Evolutionary conservation across 2,113 vertebrate species (phyloP).

Genomic region (Psettodes erumei): DNA sequence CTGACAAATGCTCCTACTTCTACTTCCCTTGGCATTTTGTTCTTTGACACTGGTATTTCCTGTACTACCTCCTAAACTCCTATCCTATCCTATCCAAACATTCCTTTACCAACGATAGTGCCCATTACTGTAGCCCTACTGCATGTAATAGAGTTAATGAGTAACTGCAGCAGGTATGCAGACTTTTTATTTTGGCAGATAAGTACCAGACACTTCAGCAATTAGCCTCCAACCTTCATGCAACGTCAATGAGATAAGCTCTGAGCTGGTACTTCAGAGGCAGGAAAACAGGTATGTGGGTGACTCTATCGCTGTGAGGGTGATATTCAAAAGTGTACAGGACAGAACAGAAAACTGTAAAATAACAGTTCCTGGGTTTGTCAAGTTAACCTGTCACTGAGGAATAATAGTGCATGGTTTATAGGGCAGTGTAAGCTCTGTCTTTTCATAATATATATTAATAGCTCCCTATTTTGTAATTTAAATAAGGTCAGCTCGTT

Average conservation of each 20-base stretch:
- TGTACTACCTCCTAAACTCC: slow-evolving; percentile 12
- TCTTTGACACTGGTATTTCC: slow-evolving; percentile 51
- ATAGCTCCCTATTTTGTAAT: background rate
- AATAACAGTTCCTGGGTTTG: slow-evolving; percentile 21
- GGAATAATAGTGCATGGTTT: background rate
- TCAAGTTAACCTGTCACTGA: background rate
- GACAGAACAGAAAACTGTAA: background rate
- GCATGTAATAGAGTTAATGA: slow-evolving; percentile 36
- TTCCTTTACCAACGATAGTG: slow-evolving; percentile 20
- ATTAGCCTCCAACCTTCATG: slow-evolving; percentile 30
- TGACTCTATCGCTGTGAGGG: background rate
- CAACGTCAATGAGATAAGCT: slow-evolving; percentile 35
- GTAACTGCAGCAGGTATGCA: slow-evolving; percentile 26
- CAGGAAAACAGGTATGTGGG: slow-evolving; percentile 29
- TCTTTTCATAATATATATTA: background rate
- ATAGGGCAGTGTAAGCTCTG: background rate
- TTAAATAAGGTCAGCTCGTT: background rate
- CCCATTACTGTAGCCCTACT: background rate
- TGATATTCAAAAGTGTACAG: slow-evolving; percentile 37
- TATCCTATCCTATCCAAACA: slow-evolving; percentile 31
- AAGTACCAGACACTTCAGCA: slow-evolving; percentile 30
- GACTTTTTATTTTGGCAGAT: slow-evolving; percentile 36
- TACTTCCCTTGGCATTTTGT: slow-evolving; percentile 45
- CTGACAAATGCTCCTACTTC: slow-evolving; percentile 30
- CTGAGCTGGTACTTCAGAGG: slow-evolving; percentile 20